Evolutionary conservation across 2,797 vertebrate genomes (phyloP), one percentile per base, ranked within the genome.

Genomic region (Chaetophractus vellerosus): DNA sequence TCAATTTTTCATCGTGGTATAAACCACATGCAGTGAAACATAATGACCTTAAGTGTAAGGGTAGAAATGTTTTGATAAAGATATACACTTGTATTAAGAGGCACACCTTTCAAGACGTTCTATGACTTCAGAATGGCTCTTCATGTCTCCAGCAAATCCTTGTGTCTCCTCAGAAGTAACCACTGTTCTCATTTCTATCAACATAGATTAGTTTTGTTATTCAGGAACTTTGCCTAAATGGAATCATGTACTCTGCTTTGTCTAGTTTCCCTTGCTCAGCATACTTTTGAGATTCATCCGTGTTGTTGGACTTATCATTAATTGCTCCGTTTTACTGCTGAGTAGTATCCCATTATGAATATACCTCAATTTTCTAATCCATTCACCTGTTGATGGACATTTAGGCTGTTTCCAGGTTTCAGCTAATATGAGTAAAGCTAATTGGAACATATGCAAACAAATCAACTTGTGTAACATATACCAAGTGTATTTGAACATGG

Each of bases 391-490:
- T 69, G 10, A 50, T 78, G 71, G 63, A 38, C 9, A 61, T 59
- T 71, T 59, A 45, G n/a, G 14, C 78, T 33, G 38, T 88, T 88
- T 83, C n/a, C 69, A 93, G 50, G 9, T 75, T 83, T 76, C n/a
- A 69, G 52, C 19, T 23, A 11, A 50, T 89, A 61, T 59, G 19
- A 89, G 57, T 21, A 52, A 89, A 84, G 28, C 59, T 55, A 12
- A 76, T 85, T 94, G n/a, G 16, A 84, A 84, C 15, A 21, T 52
- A 5, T 26, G 16, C 6, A 16, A 21, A 55, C 9, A 45, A 82
- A 88, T 52, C 7, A 55, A 55, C 31, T 64, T 64, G 14, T n/a
- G 28, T 31, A 55, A 55, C 21, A 55, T 55, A 55, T 5, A 55
- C 18, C 38, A 19, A 55, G 52, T 18, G 18, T 55, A 55, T 55